phyloP scores from a whole-genome alignment of 2,797 vertebrate species.

The Pangasius macronema region DNA sequence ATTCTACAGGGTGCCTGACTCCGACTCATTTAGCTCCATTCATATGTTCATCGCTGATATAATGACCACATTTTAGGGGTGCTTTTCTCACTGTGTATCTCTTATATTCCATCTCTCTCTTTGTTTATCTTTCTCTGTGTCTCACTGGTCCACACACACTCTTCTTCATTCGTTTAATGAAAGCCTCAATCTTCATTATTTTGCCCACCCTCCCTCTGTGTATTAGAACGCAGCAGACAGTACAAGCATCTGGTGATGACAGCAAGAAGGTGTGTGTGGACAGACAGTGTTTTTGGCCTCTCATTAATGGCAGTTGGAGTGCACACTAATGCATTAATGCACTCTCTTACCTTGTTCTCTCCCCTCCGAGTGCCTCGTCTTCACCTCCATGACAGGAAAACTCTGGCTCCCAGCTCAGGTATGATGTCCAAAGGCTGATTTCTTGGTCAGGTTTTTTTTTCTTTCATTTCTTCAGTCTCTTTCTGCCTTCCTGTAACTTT shows the following conservation, averaged over 20 bases:
- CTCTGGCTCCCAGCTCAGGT: constrained; percentile 46
- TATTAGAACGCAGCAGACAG: constrained; percentile 1
- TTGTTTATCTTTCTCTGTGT: background rate
- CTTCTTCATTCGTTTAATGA: constrained; percentile 67
- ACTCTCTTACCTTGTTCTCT: constrained; percentile 60
- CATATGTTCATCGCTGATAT: constrained; percentile 48
- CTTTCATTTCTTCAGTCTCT: background rate
- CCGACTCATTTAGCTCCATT: constrained; percentile 28
- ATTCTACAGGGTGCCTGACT: constrained; percentile 9
- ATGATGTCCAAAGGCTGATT: constrained; percentile 56
- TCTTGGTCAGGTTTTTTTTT: constrained; percentile 18
- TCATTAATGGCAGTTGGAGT: constrained; percentile 74
- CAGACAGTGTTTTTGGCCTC: constrained; percentile 62
- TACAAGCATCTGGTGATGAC: constrained; percentile 43
- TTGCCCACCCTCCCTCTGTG: constrained; percentile 61
- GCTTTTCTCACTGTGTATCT: constrained; percentile 51
- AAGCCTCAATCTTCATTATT: constrained; percentile 71
- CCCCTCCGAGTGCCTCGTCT: constrained; percentile 46
- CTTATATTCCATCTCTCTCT: background rate
- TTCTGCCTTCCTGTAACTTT: background rate
- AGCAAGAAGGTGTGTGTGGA: constrained; percentile 67
- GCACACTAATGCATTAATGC: constrained; percentile 69
- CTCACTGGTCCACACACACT: background rate
- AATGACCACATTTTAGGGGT: constrained; percentile 51
- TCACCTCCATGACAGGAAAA: constrained; percentile 46